Base-by-base conservation (phyloP, 2,888 invertebrate species). In the Tenthredo notha region DNA sequence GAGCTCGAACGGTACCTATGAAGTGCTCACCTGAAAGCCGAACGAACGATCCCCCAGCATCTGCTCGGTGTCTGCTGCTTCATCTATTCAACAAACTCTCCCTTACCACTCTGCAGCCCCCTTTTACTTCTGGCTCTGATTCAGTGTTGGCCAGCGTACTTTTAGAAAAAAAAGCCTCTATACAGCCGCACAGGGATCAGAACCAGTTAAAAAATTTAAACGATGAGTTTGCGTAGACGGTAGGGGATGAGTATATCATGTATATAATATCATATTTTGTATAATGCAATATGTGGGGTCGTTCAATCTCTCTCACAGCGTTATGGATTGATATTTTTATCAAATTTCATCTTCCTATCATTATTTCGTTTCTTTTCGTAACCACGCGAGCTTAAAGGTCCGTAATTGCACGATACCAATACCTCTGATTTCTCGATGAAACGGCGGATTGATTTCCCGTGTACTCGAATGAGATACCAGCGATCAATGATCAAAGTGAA, bases 21-120 rank as follows among this genome's bases (percentile, higher is more conserved):
- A 70, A 82, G 78, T 40, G 80, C 80, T 87, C 88, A 88, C 88
- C 88, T 89, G 87, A 87, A 87, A 86, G 67, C 85, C 65, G 61
- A 87, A 84, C 87, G 85, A 67, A 85, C 86, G 77, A 70, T 86
- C 85, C 86, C 86, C 67, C 83, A 43, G 87, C 91, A 91, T 90
- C 91, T 91, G 91, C 88, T 84, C 88, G 80, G 54, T 77, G 50
- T 54, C 77, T 77, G 77, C 77, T 54, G 54, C 80, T 18, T 18
- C 58, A 61, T 80, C 80, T 80, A 58, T 80, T 80, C 80, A 80
- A 77, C 77, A 21, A 80, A 80, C 37, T 40, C 54, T 61, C 58
- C 80, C 61, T 80, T 37, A 29, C 29, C 54, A 77, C 77, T 25
- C 77, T 54, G 77, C 33, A 61, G 58, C 58, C 80, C 80, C 61